These are phyloP conservation scores for Opisthocomus hoazin DNA, from an alignment of 2,113 vertebrate genomes.

Conservation along the genomic window DNA sequence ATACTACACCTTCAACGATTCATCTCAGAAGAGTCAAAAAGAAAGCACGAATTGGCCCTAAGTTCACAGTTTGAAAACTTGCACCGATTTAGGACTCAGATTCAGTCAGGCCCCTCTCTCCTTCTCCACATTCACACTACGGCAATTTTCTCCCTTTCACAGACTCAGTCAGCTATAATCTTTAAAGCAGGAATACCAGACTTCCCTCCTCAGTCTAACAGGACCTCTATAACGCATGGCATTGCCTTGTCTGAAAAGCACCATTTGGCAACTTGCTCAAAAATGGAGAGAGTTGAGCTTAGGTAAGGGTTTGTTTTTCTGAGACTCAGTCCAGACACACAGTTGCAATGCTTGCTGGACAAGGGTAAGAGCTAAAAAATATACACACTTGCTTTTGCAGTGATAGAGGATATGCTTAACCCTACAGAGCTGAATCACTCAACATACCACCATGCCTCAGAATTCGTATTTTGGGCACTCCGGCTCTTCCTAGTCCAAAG, in stretches of 20 bases:
- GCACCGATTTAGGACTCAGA: accelerated
- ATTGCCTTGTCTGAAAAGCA: neutral
- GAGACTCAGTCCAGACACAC: neutral
- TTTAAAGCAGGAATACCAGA: neutral
- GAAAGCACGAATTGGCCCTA: neutral
- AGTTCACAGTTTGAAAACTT: neutral
- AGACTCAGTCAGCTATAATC: neutral
- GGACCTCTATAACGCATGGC: accelerated
- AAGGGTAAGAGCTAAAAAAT: neutral
- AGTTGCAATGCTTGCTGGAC: neutral
- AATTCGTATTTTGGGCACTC: neutral
- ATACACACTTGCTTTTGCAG: accelerated
- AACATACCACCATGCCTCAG: neutral
- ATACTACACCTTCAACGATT: accelerated
- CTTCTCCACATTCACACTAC: neutral
- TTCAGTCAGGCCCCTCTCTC: neutral
- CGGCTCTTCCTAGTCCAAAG: neutral
- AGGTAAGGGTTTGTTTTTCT: neutral
- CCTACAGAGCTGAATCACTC: neutral
- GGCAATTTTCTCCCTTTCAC: neutral
- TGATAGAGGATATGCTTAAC: accelerated
- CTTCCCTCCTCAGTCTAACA: neutral
- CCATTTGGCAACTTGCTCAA: neutral
- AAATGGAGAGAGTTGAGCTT: neutral
- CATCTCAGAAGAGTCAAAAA: neutral